These are phyloP conservation scores for Rhipidura dahli DNA, from an alignment of 2,113 vertebrate species.

Conservation along the genomic window DNA sequence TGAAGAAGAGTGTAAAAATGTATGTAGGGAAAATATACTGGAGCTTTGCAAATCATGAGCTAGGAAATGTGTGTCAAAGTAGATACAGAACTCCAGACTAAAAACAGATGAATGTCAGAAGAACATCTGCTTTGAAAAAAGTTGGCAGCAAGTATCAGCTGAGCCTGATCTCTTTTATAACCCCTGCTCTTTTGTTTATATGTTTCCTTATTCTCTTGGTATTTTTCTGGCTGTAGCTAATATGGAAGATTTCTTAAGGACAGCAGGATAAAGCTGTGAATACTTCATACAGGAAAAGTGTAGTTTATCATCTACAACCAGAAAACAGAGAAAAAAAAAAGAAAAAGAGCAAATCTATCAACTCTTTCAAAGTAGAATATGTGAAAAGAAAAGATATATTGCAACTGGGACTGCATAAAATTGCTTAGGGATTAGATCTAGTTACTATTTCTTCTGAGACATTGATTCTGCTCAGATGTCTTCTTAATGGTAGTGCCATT, in stretches of 20 bases:
- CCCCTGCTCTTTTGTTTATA: not conserved
- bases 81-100: not conserved
- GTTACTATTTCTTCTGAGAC: not conserved
- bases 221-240: not conserved
- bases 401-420: not conserved
- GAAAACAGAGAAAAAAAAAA: not conserved
- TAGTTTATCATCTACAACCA: not conserved
- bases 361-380: not conserved
- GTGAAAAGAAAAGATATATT: not conserved
- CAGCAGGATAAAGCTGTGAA: not conserved
- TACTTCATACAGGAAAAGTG: not conserved
- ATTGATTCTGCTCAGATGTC: not conserved
- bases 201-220: not conserved
- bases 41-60: not conserved
- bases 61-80: not conserved
- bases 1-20: not conserved
- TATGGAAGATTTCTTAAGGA: not conserved
- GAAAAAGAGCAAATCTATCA: not conserved
- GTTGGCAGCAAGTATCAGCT: not conserved
- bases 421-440: not conserved
- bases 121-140: constrained; percentile 20
- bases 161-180: not conserved
- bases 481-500: not conserved
- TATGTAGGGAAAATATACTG: not conserved
- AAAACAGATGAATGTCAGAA: constrained; percentile 16